Evolutionary conservation across 2,888 invertebrate species (phyloP).

Genomic region (Noctua fimbriata): DNA sequence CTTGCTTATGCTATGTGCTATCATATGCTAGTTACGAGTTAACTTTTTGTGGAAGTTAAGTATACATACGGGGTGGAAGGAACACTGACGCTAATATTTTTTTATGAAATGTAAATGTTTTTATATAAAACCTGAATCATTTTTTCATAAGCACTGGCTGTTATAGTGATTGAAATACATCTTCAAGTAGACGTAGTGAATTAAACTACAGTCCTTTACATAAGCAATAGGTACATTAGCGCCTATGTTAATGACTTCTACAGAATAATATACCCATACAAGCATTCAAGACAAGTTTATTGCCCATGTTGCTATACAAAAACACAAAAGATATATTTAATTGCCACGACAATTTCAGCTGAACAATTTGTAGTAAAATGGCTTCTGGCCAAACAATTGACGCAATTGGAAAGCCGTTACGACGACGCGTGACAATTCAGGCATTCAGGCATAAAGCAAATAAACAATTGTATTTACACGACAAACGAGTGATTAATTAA

Average conservation of each 20-base stretch:
- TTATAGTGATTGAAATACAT: not conserved
- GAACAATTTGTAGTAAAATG: conserved; percentile 69
- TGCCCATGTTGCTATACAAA: conserved; percentile 32
- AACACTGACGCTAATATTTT: not conserved
- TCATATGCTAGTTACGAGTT: not conserved
- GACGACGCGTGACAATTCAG: conserved; percentile 55
- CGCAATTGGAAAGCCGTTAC: conserved; percentile 72
- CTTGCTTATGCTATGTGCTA: too few species aligned
- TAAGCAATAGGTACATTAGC: not conserved
- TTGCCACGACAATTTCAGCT: conserved; percentile 30
- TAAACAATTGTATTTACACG: conserved; percentile 67
- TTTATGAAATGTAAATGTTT: not conserved
- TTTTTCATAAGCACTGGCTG: too few species aligned
- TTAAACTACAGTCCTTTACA: not conserved
- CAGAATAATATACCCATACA: conserved; percentile 29
- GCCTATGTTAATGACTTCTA: conserved; percentile 21
- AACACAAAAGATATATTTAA: conserved; percentile 31
- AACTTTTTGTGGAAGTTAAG: not conserved
- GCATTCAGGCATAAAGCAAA: conserved; percentile 38
- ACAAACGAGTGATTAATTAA: conserved; percentile 55
- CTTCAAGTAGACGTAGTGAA: not conserved
- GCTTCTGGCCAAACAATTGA: conserved; percentile 78
- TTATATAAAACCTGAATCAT: too few species aligned
- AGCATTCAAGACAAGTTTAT: conserved; percentile 28
- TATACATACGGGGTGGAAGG: not conserved